Evolutionary conservation across 2,888 invertebrate species (phyloP), one percentile per base, ranked within the genome.

Genomic region (Drosophila phalerata): DNA sequence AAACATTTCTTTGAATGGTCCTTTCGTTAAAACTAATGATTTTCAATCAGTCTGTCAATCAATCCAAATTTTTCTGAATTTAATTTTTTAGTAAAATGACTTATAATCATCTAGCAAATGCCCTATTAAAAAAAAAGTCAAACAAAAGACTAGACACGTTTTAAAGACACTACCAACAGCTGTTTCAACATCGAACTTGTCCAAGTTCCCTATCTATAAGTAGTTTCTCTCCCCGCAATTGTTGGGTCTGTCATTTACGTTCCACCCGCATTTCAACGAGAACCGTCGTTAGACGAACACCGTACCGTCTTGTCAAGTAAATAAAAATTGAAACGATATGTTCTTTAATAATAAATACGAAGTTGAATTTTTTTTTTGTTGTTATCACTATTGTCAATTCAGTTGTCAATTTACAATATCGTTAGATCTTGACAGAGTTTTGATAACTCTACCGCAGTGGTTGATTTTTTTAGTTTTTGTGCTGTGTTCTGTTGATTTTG

Each of bases 121-220:
- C 6, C 9, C 13, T 6, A 4, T 9, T 30, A 3, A 42, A 19
- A 15, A 6, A 3, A 13, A n/a, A 32, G 43, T 10, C 25, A 30
- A 42, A 56, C 43, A 43, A 56, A 5, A 53, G 17, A 22, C 9
- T 42, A 30, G 40, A 55, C 53, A 55, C 42, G 42, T 43, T 30
- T 55, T 22, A 32, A 30, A 42, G 40, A 42, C 42, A 42, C 6
- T 13, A 32, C 22, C 32, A 22, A 43, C 55, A 56, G 43, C 55
- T 56, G 55, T 56, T 56, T 34, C 55, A 56, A 56, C 32, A 56
- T 13, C 22, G 5, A 17, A 49, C 49, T 34, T 22, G 34, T n/a
- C 49, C 49, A 49, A 22, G 34, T 49, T 49, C n/a, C 19, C 19
- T 49, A 38, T 51, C 32, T 56, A 56, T 32, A 2, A 10, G 19